Evolutionary conservation across 1,140 invertebrate genomes (phyloP), one percentile per base, ranked within the genome.

Genomic region (Diachasma alloeum): DNA sequence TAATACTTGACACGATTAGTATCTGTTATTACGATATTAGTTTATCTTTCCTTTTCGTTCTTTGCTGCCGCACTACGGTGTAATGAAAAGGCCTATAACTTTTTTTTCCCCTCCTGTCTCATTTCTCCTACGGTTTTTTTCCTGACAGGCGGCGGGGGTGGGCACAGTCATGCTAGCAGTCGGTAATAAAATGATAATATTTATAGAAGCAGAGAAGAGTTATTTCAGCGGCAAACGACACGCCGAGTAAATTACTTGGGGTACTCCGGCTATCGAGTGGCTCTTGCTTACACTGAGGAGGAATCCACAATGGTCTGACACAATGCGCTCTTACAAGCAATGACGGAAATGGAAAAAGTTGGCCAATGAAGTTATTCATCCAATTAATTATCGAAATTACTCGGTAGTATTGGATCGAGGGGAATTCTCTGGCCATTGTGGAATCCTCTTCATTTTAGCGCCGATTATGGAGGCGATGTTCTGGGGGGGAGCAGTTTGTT

Each of bases 141-240:
- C 9, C 15, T 13, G 24, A 22, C 17, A 17, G 56, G 9, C 10
- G 10, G 10, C 4, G 15, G n/a, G 48, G n/a, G 48, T 9, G n/a
- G 48, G 48, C 9, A 19, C n/a, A 19, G 48, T n/a, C 17, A 53
- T 53, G 48, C 48, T 53, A 9, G 17, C 48, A 8, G 48, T 17
- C 48, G 39, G 53, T 68, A 72, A 74, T 75, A 75, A 69, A 78
- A 71, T 72, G 74, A 59, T 75, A 66, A 75, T 74, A 72, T 72
- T 76, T 74, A 79, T 68, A 48, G n/a, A 66, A 76, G 74, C 44
- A 39, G 2, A 44, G 48, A 72, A 78, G 71, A 76, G 75, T 79
- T 76, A 79, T 74, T 70, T 70, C 66, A 73, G 70, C 59, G 69
- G 67, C 67, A 73, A n/a, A 26, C 37, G 37, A 71, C 39, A 48